phyloP scores from a whole-genome alignment of 2,888 invertebrate genomes.

The Cheilosia vernalis region DNA sequence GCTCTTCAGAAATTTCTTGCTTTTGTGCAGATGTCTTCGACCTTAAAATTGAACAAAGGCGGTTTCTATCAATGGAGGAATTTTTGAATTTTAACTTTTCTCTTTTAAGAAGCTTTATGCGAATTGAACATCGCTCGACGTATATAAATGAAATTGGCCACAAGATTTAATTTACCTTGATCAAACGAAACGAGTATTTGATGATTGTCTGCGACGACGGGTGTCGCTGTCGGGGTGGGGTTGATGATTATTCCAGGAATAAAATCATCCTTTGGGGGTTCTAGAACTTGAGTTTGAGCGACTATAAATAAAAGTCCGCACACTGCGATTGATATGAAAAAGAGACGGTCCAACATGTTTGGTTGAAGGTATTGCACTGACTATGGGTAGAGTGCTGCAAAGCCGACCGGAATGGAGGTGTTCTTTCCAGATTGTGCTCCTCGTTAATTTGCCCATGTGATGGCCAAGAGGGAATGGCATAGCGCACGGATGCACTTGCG shows the following conservation, averaged over 20 bases:
- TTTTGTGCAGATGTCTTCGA: constrained; percentile 81
- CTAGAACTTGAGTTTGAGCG: background rate
- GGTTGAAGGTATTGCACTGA: constrained; percentile 32
- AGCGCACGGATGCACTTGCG: constrained; percentile 64
- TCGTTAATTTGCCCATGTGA: background rate
- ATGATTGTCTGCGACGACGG: background rate
- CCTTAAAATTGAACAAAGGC: constrained; percentile 75
- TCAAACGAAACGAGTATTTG: constrained; percentile 6
- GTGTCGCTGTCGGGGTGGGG: background rate
- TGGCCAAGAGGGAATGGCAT: constrained; percentile 35
- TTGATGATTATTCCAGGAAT: background rate
- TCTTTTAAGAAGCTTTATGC: no score
- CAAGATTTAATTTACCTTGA: constrained; percentile 24
- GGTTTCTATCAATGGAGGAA: constrained; percentile 6
- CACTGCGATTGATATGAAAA: background rate
- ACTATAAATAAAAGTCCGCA: constrained; percentile 1
- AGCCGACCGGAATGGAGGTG: constrained; percentile 20
- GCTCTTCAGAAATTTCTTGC: constrained; percentile 84
- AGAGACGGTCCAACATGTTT: constrained; percentile 40
- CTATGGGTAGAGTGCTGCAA: background rate
- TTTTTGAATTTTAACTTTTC: no score
- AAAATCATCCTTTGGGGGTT: background rate
- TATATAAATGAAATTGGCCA: background rate
- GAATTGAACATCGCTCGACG: background rate
- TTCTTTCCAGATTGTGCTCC: background rate